Evolutionary conservation across 2,113 vertebrate genomes (phyloP), one percentile per base, ranked within the genome.

Genomic region (Barbus barbus): DNA sequence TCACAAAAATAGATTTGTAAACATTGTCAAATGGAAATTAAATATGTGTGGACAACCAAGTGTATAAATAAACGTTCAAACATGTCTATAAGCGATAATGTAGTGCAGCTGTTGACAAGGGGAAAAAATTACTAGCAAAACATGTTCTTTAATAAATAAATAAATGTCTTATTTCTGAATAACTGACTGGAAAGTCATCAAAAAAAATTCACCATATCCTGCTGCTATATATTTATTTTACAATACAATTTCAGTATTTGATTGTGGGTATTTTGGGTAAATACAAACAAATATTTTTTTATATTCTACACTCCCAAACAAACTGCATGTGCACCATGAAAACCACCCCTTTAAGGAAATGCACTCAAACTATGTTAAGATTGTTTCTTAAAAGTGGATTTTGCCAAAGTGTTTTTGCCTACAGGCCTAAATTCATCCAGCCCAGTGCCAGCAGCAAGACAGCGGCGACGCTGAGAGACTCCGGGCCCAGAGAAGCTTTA

Each of bases 391-490:
- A 90, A 89, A 93, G 88, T 94, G 87, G 90, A 90, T 90, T 93
- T 93, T 89, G 85, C 87, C 78, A 84, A 63, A 63, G 83, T 11
- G 86, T 86, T 41, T 86, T 83, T 89, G 78, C 88, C 86, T 94
- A 97, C 87, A 95, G 92, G 94, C 93, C 94, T 90, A 98, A 91
- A 92, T 93, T 94, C 90, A 93, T 89, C 89, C 94, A 95, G 91
- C 93, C 87, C 20, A 98, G 89, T 26, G 93, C 91, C 91, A 96
- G 91, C 76, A 97, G 88, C 87, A 93, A 78, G 88, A 95, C 90
- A 76, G 96, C 90, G 78, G 92, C 86, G 13, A 97, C 88, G 89
- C 96, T 93, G 18, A 93, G 63, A 71, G 90, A 87, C 28, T 91
- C 90, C 0, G 86, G 86, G 86, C 81, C 85, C 90, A 92, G 1